Percentiles rank a stretch among this genome's conserved stretches.
Conservation (phyloP, 2,888 invertebrate genomes). For the Agriopis aurantiaria region DNA sequence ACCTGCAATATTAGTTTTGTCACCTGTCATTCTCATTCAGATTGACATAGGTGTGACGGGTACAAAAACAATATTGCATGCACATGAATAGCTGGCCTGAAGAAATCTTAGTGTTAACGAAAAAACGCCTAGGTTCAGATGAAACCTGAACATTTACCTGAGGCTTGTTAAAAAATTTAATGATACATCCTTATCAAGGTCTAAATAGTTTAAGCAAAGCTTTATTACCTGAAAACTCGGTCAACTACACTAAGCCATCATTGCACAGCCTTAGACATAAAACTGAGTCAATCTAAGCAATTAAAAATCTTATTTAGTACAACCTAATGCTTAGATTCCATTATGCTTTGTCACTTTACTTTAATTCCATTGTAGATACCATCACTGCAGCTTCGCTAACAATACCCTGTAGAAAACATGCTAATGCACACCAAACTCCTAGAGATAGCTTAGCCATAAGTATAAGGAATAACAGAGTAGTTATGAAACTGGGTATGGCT, state of each 20-base stretch:
- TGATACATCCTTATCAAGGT: background rate
- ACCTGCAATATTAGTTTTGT: too few relatives aligned
- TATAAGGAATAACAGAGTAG: too few relatives aligned
- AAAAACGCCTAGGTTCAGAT: background rate
- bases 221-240: constrained; percentile 9
- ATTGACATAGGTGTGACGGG: too few relatives aligned
- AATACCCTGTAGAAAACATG: constrained; percentile 28
- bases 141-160: background rate
- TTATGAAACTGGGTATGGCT: too few relatives aligned
- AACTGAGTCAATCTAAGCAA: constrained; percentile 48
- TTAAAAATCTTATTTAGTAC: constrained; percentile 39
- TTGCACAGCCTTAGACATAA: constrained; percentile 54
- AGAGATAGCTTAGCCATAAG: constrained; percentile 11
- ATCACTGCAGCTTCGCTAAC: constrained; percentile 51
- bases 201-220: constrained; percentile 27
- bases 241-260: constrained; percentile 37
- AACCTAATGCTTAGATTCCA: constrained; percentile 49
- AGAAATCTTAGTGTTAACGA: too few relatives aligned
- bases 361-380: constrained; percentile 42
- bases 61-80: too few relatives aligned
- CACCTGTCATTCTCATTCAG: background rate
- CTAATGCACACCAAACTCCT: constrained; percentile 19
- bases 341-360: constrained; percentile 50
- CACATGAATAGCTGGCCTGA: too few relatives aligned
- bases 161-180: background rate